A percentile compares a stretch with the other conserved stretches of the same genome.
phyloP scores from a whole-genome alignment of 1,140 invertebrate species.

The Drosophila jambulina region DNA sequence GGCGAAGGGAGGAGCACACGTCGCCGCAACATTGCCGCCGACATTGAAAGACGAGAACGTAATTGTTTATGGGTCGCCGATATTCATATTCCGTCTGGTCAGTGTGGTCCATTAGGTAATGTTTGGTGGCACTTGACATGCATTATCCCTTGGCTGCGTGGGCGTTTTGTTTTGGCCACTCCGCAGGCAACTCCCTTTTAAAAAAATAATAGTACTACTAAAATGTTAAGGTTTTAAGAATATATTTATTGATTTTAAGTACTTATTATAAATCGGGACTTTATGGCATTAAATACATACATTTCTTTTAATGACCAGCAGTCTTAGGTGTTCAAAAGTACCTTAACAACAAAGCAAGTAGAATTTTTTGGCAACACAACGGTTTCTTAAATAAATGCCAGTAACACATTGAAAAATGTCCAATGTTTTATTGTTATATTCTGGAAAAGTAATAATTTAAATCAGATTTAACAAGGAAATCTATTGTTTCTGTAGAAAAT shows the following conservation, averaged over 20 bases:
- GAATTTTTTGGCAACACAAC: no score
- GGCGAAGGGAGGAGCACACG: conserved; percentile 29
- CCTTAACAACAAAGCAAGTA: no score
- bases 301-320: neutral
- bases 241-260: neutral
- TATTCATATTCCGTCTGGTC: conserved; percentile 51
- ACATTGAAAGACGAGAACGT: conserved; percentile 73
- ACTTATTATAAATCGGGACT: neutral
- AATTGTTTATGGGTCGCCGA: conserved; percentile 57
- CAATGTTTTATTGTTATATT: neutral
- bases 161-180: conserved; percentile 68
- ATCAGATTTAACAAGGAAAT: no score
- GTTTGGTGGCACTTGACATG: conserved; percentile 73
- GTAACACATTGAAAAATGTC: neutral
- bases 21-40: conserved; percentile 72
- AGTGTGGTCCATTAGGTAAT: conserved; percentile 78
- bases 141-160: conserved; percentile 28
- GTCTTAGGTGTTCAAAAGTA: no score
- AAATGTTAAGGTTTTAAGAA: neutral
- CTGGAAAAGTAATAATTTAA: no score
- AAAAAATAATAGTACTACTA: neutral
- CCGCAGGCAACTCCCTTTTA: conserved; percentile 39
- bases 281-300: neutral
- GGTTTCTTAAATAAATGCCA: neutral
- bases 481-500: no score